phyloP scores from a whole-genome alignment of 2,888 invertebrate species.

The Eupithecia dodoneata region DNA sequence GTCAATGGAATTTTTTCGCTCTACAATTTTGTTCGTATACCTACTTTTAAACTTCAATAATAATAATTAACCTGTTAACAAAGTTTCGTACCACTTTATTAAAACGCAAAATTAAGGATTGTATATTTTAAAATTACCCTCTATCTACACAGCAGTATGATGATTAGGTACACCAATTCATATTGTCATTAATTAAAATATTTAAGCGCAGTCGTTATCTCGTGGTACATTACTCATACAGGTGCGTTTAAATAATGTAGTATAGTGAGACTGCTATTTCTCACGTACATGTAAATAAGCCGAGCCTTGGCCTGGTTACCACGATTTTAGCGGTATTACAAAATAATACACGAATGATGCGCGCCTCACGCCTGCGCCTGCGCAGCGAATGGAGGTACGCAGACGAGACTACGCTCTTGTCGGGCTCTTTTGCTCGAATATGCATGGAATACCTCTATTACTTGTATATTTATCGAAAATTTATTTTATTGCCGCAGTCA shows the following conservation, averaged over 20 bases:
- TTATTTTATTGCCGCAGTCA: too few relatives aligned
- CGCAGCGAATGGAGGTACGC: slow-evolving; percentile 20
- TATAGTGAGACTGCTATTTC: slow-evolving; percentile 69
- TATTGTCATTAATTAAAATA: slow-evolving; percentile 16
- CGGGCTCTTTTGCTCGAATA: neutral
- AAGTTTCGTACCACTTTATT: neutral
- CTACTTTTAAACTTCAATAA: neutral
- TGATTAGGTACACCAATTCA: slow-evolving; percentile 10
- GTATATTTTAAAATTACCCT: neutral
- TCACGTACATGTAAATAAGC: slow-evolving; percentile 81
- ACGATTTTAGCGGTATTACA: slow-evolving; percentile 82
- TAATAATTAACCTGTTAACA: neutral
- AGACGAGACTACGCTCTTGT: neutral
- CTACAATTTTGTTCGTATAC: neutral
- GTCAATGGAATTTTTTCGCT: neutral
- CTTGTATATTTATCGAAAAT: neutral
- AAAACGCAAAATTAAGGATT: neutral
- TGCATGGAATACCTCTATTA: neutral
- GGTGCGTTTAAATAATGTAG: slow-evolving; percentile 24
- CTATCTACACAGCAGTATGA: neutral
- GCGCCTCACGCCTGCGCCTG: slow-evolving; percentile 39
- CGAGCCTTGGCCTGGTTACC: slow-evolving; percentile 81
- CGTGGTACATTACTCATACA: slow-evolving; percentile 26
- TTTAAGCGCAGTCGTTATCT: slow-evolving; percentile 18
- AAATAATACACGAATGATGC: slow-evolving; percentile 73